Conservation (phyloP, 2,888 invertebrate genomes). For the Apomyelois bistriatella region DNA sequence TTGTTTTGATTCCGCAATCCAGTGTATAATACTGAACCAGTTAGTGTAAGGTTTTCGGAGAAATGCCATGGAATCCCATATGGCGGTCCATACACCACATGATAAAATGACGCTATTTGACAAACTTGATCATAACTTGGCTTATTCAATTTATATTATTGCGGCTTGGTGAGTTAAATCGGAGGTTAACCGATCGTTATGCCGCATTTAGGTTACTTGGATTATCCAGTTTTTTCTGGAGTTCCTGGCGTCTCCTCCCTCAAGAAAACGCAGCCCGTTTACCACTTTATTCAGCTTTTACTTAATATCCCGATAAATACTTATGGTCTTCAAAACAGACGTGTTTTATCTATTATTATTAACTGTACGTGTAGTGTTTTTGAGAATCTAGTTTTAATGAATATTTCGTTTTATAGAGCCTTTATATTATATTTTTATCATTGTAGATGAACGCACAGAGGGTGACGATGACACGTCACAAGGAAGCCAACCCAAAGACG, state of each 20-base stretch:
- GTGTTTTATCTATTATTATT: not conserved
- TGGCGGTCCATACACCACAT: conserved; percentile 79
- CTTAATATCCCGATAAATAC: conserved; percentile 21
- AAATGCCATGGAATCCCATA: conserved; percentile 79
- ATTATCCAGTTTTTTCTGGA: conserved; percentile 53
- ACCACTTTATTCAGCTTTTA: conserved; percentile 28
- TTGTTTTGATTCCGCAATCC: conserved; percentile 28
- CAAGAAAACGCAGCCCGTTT: conserved; percentile 40
- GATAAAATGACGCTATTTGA: conserved; percentile 72
- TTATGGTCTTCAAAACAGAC: not conserved
- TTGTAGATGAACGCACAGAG: conserved; percentile 70
- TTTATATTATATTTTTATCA: conserved; percentile 15
- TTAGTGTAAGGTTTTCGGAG: conserved; percentile 70
- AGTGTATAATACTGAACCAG: conserved; percentile 59
- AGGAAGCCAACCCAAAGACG: conserved; percentile 70
- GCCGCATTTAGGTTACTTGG: conserved; percentile 58
- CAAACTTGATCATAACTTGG: conserved; percentile 44
- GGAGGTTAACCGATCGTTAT: conserved; percentile 34
- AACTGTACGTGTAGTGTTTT: not conserved
- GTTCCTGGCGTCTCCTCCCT: conserved; percentile 52
- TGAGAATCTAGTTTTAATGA: not conserved
- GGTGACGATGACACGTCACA: conserved; percentile 75
- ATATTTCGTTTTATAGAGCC: not conserved
- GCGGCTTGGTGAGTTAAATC: conserved; percentile 23
- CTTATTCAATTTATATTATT: conserved; percentile 32